Evolutionary conservation across 2,113 vertebrate genomes (phyloP).

Genomic region (Neotoma lepida): DNA sequence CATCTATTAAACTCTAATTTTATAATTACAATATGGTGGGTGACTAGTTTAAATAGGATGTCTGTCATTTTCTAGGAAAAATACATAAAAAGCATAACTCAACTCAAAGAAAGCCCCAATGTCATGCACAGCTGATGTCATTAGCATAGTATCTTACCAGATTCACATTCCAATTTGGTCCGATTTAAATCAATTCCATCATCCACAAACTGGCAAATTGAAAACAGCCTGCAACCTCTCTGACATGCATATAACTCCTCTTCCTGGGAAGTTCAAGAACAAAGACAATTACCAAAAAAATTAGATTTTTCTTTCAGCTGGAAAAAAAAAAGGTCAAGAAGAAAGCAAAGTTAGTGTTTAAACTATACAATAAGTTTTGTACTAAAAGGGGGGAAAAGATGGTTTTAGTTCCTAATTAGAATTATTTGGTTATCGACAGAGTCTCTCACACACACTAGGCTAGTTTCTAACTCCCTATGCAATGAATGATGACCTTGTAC

Average conservation of each 20-base stretch:
- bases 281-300: conserved; percentile 71
- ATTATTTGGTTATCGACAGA: not conserved
- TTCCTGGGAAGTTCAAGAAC: conserved; percentile 87
- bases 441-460: no score
- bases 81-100: conserved; percentile 10
- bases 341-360: conserved; percentile 65
- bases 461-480: not conserved
- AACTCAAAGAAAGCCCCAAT: conserved; percentile 22
- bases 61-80: conserved; percentile 57
- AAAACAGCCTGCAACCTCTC: conserved; percentile 97
- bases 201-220: conserved; percentile 98
- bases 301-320: not conserved
- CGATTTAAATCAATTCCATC: conserved; percentile 94
- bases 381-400: not conserved
- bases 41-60: conserved; percentile 19
- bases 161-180: conserved; percentile 95
- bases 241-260: conserved; percentile 96
- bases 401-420: not conserved
- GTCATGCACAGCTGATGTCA: conserved; percentile 2
- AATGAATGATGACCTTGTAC: not conserved
- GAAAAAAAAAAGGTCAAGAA: conserved; percentile 24
- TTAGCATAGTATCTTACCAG: conserved; percentile 87
- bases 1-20: conserved; percentile 55
- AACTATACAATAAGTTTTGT: not conserved
- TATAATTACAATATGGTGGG: conserved; percentile 34